Base-by-base conservation (phyloP, 2,888 invertebrate genomes). In the Atethmia centrago region DNA sequence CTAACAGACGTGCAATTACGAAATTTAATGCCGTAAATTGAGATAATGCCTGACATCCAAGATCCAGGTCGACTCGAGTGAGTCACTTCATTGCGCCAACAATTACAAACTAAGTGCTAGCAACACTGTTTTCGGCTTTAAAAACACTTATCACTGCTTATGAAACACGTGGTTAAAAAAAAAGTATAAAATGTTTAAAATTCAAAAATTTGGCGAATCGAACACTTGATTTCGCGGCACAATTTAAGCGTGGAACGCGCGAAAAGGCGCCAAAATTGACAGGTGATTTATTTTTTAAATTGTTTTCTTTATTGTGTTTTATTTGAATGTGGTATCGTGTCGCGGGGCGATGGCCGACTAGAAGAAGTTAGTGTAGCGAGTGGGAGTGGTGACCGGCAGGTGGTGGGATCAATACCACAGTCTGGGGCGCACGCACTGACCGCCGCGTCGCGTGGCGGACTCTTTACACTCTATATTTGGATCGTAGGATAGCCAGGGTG, bases 341-440 rank as follows among this genome's bases (percentile, higher is more conserved):
- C 94, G 94, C 93, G 92, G 93, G 94, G 94, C 95, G 93, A 93
- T 94, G 94, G 94, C 93, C 94, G 95, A 95, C 95, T 95, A 92
- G 89, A 91, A 92, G 90, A 90, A 90, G 92, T 90, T 91, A 92
- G 88, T 93, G 90, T 90, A 88, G 88, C 91, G 90, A 87, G 88
- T 92, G 93, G 95, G 95, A 94, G 95, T 95, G 95, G 95, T 95
- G 94, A 92, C 83, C 90, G 89, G 91, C 91, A 93, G 94, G 95
- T 95, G 94, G 94, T 95, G 95, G 95, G 95, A 93, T 95, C 95
- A 92, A 94, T 94, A 93, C 94, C 94, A 93, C 89, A 89, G 93
- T 92, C 92, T 94, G 91, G 93, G 94, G 93, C 95, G 95, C 95
- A 96, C 96, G 96, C 96, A 96, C 93, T 95, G 95, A 93, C 95